Conservation (phyloP, 2,113 vertebrate species). For the Astatoreochromis straeleni region DNA sequence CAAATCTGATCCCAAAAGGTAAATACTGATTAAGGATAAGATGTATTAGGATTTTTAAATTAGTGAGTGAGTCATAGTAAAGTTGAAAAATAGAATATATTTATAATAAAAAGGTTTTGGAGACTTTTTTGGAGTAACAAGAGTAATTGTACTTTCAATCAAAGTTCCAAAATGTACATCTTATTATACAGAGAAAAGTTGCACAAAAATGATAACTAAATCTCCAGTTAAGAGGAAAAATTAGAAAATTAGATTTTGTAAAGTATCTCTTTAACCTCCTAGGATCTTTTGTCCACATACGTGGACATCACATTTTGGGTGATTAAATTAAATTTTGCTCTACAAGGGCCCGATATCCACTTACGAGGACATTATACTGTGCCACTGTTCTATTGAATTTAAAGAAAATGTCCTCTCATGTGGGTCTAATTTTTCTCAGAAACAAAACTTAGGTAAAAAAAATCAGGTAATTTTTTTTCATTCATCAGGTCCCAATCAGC, state of each 20-base stretch:
- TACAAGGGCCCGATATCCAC: not conserved
- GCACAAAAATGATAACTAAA: not conserved
- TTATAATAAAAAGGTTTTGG: not conserved
- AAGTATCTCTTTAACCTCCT: not conserved
- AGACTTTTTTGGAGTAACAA: not conserved
- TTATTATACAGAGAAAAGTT: not conserved
- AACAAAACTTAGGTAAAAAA: not conserved
- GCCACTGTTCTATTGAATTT: not conserved
- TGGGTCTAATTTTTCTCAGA: not conserved
- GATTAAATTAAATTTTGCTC: not conserved
- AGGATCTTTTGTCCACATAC: not conserved
- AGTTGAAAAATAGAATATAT: not conserved
- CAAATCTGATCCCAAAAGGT: constrained; percentile 51
- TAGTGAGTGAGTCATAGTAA: not conserved
- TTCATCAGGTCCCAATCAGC: not conserved
- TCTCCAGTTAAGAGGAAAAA: not conserved
- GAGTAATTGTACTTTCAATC: not conserved
- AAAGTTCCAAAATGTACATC: not conserved
- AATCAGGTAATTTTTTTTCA: not conserved
- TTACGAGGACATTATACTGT: not conserved
- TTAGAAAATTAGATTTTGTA: not conserved
- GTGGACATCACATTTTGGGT: not conserved
- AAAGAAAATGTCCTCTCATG: not conserved
- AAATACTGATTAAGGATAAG: not conserved
- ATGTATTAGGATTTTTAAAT: not conserved